A percentile compares a stretch with the other conserved stretches of the same genome.
phyloP scores from a whole-genome alignment of 2,888 invertebrate genomes.

The Mycalesis mineus region DNA sequence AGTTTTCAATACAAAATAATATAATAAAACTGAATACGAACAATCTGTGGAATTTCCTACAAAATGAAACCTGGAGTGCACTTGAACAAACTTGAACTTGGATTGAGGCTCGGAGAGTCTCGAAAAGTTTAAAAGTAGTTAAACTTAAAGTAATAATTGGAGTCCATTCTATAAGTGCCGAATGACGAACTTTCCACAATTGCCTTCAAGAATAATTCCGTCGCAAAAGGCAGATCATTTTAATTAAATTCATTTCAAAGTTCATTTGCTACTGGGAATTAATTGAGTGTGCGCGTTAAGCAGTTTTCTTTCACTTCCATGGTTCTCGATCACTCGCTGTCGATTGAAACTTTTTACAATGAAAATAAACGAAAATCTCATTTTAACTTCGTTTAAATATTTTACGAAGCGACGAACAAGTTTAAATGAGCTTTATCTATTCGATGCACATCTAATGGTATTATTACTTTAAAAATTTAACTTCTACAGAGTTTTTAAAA shows the following conservation, averaged over 20 bases:
- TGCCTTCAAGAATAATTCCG: constrained; percentile 49
- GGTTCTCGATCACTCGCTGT: neutral
- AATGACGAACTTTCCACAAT: constrained; percentile 46
- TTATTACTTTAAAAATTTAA: too few species aligned
- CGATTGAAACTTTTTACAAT: neutral
- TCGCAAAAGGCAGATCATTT: constrained; percentile 48
- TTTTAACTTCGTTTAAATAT: neutral
- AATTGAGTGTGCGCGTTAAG: constrained; percentile 28
- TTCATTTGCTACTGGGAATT: constrained; percentile 38
- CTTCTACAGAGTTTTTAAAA: too few species aligned
- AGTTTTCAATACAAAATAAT: neutral
- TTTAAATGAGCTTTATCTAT: too few species aligned
- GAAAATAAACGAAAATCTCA: neutral
- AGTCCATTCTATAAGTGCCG: constrained; percentile 18
- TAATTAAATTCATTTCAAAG: constrained; percentile 55
- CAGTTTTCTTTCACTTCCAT: constrained; percentile 3
- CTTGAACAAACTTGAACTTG: constrained; percentile 9
- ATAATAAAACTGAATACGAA: neutral
- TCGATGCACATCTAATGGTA: too few species aligned
- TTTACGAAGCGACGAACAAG: neutral
- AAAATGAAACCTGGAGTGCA: constrained; percentile 12
- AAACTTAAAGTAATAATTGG: constrained; percentile 25
- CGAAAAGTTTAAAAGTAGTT: constrained; percentile 20
- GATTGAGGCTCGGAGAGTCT: constrained; percentile 4
- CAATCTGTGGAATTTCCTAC: neutral